Percentiles rank a stretch among this genome's conserved stretches.
phyloP scores from a whole-genome alignment of 92 coral and sea anemone species.

The Phenganax subtilis region DNA sequence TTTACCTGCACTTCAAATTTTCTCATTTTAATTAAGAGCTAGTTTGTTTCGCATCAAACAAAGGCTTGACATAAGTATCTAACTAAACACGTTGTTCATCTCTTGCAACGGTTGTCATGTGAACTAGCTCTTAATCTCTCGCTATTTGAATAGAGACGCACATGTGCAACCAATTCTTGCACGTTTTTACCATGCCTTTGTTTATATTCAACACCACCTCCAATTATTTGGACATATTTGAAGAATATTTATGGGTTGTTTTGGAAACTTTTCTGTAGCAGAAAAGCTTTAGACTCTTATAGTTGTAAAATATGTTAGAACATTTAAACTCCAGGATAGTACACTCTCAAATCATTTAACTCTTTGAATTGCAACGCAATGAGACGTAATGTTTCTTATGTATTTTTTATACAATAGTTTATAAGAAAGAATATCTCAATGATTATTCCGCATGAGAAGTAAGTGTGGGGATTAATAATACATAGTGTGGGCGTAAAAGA shows the following conservation, averaged over 20 bases:
- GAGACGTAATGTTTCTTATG: too few relatives aligned
- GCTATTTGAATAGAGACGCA: constrained; percentile 6
- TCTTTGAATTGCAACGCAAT: too few relatives aligned
- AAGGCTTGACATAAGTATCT: neutral
- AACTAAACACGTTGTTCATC: constrained; percentile 21
- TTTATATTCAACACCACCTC: neutral
- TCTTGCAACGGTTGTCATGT: constrained; percentile 27
- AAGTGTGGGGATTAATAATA: too few relatives aligned
- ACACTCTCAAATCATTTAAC: too few relatives aligned
- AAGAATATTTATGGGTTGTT: too few relatives aligned
- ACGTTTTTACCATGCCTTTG: constrained; percentile 16
- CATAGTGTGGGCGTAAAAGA: neutral
- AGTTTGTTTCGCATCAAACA: constrained; percentile 17
- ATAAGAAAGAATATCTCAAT: too few relatives aligned
- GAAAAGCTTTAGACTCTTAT: too few relatives aligned
- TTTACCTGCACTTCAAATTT: constrained; percentile 14
- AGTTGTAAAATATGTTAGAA: too few relatives aligned
- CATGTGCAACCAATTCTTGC: constrained; percentile 25
- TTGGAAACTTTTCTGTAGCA: too few relatives aligned
- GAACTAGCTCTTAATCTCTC: constrained; percentile 14
- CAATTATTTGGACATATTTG: neutral
- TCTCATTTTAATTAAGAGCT: constrained; percentile 31
- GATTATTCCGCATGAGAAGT: too few relatives aligned
- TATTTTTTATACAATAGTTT: too few relatives aligned
- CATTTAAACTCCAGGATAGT: too few relatives aligned